phyloP scores from a whole-genome alignment of 2,888 invertebrate genomes.

The Eupithecia subumbrata region DNA sequence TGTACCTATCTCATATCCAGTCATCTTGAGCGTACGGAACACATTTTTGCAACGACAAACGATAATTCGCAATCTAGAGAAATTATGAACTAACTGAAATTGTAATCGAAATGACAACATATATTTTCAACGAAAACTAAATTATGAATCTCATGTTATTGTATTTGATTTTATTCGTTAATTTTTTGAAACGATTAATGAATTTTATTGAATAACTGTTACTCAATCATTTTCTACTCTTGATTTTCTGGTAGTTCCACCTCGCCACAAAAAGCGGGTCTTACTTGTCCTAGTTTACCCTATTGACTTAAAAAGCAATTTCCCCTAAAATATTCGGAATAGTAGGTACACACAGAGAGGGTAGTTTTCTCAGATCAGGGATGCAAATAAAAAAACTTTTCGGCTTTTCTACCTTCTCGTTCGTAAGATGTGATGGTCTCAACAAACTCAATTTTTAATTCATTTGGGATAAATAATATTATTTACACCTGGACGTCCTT shows the following conservation, averaged over 20 bases:
- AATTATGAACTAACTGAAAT: background rate
- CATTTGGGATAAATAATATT: too few relatives aligned
- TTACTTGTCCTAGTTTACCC: background rate
- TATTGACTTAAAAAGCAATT: constrained; percentile 54
- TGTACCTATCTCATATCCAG: too few relatives aligned
- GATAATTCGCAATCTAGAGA: background rate
- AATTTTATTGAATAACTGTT: background rate
- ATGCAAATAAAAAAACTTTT: background rate
- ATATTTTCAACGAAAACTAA: too few relatives aligned
- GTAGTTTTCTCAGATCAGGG: constrained; percentile 35
- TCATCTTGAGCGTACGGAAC: background rate
- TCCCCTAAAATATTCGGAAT: constrained; percentile 58
- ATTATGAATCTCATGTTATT: too few relatives aligned
- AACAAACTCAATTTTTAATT: too few relatives aligned
- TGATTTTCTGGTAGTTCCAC: background rate
- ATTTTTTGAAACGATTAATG: background rate
- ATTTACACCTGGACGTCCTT: too few relatives aligned
- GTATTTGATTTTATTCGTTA: background rate
- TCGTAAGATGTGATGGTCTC: background rate
- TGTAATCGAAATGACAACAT: background rate
- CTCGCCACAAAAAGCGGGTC: background rate
- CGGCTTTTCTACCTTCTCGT: background rate
- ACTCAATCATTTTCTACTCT: background rate
- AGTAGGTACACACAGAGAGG: constrained; percentile 39
- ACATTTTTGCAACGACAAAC: too few relatives aligned